Conservation (phyloP, 1,140 invertebrate genomes). For the Theocolax elegans region DNA sequence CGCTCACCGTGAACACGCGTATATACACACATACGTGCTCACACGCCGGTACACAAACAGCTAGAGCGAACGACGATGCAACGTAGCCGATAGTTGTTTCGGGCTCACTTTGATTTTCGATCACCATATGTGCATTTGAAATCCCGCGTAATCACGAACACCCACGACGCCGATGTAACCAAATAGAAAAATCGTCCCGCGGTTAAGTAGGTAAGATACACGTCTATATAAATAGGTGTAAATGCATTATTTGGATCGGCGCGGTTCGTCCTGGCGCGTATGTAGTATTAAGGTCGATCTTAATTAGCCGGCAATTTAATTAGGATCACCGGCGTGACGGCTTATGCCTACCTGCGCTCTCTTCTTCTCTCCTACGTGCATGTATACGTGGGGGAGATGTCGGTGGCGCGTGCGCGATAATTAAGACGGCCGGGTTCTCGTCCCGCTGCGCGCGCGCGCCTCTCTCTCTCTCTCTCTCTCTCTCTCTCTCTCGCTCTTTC, state of each 20-base stretch:
- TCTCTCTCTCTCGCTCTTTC: too few relatives aligned
- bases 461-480: neutral
- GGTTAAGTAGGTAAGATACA: too few relatives aligned
- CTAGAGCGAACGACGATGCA: neutral
- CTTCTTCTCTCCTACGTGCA: conserved; percentile 45
- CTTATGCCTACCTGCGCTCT: neutral
- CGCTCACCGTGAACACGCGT: conserved; percentile 63
- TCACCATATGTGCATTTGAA: too few relatives aligned
- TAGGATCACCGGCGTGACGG: conserved; percentile 65
- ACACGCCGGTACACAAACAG: conserved; percentile 49
- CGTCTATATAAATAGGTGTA: too few relatives aligned
- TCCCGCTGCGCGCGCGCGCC: conserved; percentile 6
- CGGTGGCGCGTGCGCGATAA: conserved; percentile 52
- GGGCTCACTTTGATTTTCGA: too few relatives aligned
- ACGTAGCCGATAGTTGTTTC: too few relatives aligned
- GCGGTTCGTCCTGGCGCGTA: conserved; percentile 52
- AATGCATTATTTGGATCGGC: conserved; percentile 45
- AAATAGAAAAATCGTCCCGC: too few relatives aligned
- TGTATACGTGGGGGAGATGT: conserved; percentile 29
- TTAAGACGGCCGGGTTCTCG: conserved; percentile 59
- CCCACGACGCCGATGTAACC: conserved; percentile 18
- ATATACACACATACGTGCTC: conserved; percentile 52
- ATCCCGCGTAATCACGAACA: too few relatives aligned
- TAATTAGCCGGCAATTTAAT: conserved; percentile 67
- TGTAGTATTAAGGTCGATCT: conserved; percentile 65